phyloP scores from a whole-genome alignment of 2,888 invertebrate species.

The Masnerella sp. region DNA sequence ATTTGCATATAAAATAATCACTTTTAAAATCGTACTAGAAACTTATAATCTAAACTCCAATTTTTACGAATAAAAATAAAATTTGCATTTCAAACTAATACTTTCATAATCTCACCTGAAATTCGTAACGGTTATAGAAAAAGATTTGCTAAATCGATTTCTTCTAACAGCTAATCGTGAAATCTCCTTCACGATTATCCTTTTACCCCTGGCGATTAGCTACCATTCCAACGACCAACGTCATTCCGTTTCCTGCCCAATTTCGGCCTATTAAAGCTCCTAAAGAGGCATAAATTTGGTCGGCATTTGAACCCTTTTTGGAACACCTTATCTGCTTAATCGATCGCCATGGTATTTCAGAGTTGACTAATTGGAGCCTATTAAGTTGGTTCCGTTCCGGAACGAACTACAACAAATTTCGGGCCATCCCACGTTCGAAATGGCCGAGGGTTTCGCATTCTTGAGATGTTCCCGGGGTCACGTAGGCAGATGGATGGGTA shows the following conservation, averaged over 20 bases:
- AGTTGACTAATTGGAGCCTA: slow-evolving; percentile 54
- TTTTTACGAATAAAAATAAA: too few relatives aligned
- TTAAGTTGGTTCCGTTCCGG: slow-evolving; percentile 53
- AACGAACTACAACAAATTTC: slow-evolving; percentile 47
- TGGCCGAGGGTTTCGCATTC: slow-evolving; percentile 36
- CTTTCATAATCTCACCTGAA: too few relatives aligned
- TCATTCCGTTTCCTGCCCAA: slow-evolving; percentile 24
- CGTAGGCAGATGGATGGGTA: slow-evolving; percentile 51
- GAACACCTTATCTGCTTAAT: slow-evolving; percentile 48
- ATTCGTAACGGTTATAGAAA: too few relatives aligned
- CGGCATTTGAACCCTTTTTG: slow-evolving; percentile 44
- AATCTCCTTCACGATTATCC: too few relatives aligned
- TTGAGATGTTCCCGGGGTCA: slow-evolving; percentile 20
- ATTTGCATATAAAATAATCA: too few relatives aligned
- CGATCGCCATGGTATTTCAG: slow-evolving; percentile 52
- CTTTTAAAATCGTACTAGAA: too few relatives aligned
- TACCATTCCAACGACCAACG: too few relatives aligned
- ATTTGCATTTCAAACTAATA: too few relatives aligned
- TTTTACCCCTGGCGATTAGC: too few relatives aligned
- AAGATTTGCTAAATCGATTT: too few relatives aligned
- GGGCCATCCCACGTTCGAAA: slow-evolving; percentile 33
- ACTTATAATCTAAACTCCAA: too few relatives aligned
- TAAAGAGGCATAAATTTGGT: slow-evolving; percentile 49
- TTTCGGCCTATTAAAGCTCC: slow-evolving; percentile 50
- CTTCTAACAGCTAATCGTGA: too few relatives aligned